Evolutionary conservation across 2,888 invertebrate genomes (phyloP).

Genomic region (Folsomia manolachei): DNA sequence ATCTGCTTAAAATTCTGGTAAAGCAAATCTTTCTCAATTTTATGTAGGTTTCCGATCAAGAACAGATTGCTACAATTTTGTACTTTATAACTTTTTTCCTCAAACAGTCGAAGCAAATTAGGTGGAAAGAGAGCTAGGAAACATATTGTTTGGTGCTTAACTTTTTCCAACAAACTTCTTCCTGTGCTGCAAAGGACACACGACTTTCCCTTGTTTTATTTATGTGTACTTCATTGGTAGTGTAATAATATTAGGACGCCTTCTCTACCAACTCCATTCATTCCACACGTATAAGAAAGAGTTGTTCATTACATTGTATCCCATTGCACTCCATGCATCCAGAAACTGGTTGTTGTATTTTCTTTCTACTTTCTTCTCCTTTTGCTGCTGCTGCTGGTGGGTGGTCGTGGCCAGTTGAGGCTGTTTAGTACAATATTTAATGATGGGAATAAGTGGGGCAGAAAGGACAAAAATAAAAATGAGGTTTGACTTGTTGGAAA

Average conservation of each 20-base stretch:
- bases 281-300: background rate
- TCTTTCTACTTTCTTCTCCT: background rate
- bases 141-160: slow-evolving; percentile 10
- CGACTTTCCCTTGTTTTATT: slow-evolving; percentile 4
- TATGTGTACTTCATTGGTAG: background rate
- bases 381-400: background rate
- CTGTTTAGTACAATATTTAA: background rate
- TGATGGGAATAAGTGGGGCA: slow-evolving; percentile 1
- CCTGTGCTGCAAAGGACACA: slow-evolving; percentile 4
- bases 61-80: background rate
- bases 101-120: background rate
- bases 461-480: background rate
- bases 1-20: background rate
- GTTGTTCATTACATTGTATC: background rate
- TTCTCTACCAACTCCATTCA: no score
- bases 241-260: background rate
- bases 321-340: background rate
- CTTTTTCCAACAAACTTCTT: background rate
- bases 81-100: background rate
- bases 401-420: background rate
- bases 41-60: background rate
- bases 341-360: no score
- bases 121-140: slow-evolving; percentile 8
- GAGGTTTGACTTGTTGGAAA: background rate
- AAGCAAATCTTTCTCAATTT: background rate